Conservation (phyloP, 2,797 vertebrate species). For the Octomys mimax region DNA sequence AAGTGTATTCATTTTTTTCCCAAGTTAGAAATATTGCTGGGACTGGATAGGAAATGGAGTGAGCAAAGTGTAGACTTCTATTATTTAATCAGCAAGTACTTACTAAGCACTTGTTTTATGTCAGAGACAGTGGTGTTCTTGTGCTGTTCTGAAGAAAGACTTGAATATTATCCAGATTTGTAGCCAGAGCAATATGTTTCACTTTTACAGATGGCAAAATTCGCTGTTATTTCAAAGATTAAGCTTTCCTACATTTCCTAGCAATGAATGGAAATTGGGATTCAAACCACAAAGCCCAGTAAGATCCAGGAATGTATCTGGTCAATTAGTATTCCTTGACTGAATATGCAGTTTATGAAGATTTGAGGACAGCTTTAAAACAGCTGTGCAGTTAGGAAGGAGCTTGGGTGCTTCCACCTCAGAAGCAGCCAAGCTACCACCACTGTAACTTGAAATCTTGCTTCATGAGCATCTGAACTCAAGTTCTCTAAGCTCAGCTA, state of each 20-base stretch:
- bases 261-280: conserved; percentile 26
- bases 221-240: neutral
- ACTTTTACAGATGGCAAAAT: neutral
- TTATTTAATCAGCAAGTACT: neutral
- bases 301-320: conserved; percentile 10
- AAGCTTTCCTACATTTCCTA: conserved; percentile 2
- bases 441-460: neutral
- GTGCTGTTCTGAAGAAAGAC: neutral
- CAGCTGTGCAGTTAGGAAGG: neutral
- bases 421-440: fast-evolving
- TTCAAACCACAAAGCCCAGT: neutral
- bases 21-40: neutral
- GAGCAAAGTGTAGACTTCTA: neutral
- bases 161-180: neutral
- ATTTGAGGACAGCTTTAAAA: neutral
- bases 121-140: neutral
- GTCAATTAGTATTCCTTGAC: conserved; percentile 21
- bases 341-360: neutral
- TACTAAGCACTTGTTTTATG: neutral
- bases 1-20: neutral
- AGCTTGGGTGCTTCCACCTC: neutral
- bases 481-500: neutral
- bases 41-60: neutral
- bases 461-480: neutral
- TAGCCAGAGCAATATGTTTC: neutral